Percentiles rank a stretch among this genome's conserved stretches.
Conservation (phyloP, 2,888 invertebrate genomes). For the Acrocyrtus sp. region DNA sequence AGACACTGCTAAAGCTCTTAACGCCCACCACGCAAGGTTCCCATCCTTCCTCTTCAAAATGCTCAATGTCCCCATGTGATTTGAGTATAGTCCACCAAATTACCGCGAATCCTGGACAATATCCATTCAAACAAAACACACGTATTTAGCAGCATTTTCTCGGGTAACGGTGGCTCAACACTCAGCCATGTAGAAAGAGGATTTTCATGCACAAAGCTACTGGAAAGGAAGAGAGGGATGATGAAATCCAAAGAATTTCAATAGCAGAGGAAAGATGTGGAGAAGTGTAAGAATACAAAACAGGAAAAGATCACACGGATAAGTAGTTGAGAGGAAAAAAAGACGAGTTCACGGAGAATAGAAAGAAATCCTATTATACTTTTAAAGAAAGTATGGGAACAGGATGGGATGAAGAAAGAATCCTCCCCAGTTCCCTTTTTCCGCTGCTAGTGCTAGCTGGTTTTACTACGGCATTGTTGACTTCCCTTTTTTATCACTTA, state of each 20-base stretch:
- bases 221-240: no score
- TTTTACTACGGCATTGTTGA: no score
- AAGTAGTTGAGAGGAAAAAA: not conserved
- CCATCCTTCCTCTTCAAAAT: conserved; percentile 74
- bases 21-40: conserved; percentile 88
- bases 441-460: no score
- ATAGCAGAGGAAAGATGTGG: no score
- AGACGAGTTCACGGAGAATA: not conserved
- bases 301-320: no score
- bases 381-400: not conserved
- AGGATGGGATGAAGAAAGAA: not conserved
- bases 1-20: conserved; percentile 88
- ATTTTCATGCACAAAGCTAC: no score
- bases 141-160: not conserved
- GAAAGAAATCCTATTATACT: not conserved
- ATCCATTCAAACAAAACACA: no score
- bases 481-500: not conserved
- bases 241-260: no score
- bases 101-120: conserved; percentile 76
- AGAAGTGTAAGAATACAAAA: no score
- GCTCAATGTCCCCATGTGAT: conserved; percentile 89
- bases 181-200: no score
- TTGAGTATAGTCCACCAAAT: conserved; percentile 96
- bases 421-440: no score
- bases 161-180: no score